phyloP scores from a whole-genome alignment of 2,113 vertebrate genomes.

The Chamaea fasciata region DNA sequence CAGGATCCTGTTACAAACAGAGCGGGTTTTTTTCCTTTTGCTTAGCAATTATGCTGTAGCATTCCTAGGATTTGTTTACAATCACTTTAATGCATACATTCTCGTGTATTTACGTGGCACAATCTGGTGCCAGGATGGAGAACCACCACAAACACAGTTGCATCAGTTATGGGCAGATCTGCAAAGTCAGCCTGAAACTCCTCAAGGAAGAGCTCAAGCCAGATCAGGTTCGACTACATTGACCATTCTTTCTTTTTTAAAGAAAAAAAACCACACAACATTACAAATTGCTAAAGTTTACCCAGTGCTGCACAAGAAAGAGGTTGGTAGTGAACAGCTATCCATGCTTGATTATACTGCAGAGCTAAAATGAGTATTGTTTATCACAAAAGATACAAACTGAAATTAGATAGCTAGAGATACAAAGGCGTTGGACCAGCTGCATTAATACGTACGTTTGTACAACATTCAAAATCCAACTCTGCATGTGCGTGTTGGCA shows the following conservation, averaged over 20 bases:
- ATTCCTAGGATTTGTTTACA: slow-evolving; percentile 47
- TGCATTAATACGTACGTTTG: slow-evolving; percentile 19
- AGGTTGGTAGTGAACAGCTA: slow-evolving; percentile 41
- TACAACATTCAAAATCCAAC: slow-evolving; percentile 56
- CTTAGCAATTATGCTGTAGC: slow-evolving; percentile 62
- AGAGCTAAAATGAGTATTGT: slow-evolving; percentile 42
- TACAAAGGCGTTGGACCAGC: slow-evolving; percentile 38
- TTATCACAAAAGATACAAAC: slow-evolving; percentile 13
- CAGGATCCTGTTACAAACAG: slow-evolving; percentile 32
- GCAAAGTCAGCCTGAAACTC: slow-evolving; percentile 3
- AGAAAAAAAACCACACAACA: not conserved
- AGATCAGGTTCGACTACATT: not conserved
- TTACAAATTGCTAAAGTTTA: slow-evolving; percentile 47
- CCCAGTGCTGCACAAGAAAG: slow-evolving; percentile 46
- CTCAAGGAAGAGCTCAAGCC: not conserved
- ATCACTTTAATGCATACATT: slow-evolving; percentile 51
- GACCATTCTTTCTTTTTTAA: slow-evolving; percentile 24
- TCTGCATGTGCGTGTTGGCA: slow-evolving; percentile 44
- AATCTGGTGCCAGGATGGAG: not conserved
- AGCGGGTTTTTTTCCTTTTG: slow-evolving; percentile 59
- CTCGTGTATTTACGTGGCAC: not conserved
- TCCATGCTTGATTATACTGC: slow-evolving; percentile 41
- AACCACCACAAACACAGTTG: not conserved
- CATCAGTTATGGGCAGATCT: not conserved
- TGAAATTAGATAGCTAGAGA: slow-evolving; percentile 1